Percentiles rank a stretch among this genome's conserved stretches.
Conservation (phyloP, 2,797 vertebrate species). For the Takifugu rubripes region DNA sequence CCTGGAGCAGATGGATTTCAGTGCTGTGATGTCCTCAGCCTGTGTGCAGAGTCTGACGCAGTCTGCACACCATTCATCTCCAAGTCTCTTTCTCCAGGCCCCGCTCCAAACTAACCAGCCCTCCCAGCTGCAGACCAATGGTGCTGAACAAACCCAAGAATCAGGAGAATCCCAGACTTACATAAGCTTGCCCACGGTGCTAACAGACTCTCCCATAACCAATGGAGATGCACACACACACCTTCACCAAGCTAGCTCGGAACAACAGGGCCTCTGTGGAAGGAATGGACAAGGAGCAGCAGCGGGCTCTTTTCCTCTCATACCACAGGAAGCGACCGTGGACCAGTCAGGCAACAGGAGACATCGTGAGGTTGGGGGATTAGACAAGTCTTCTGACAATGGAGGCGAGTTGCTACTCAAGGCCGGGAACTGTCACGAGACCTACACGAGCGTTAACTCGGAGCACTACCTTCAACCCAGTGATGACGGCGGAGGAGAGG, state of each 20-base stretch:
- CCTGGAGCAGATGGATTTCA: slow-evolving; percentile 98
- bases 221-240: slow-evolving; percentile 69
- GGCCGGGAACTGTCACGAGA: slow-evolving; percentile 81
- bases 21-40: slow-evolving; percentile 87
- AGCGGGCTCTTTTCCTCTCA: slow-evolving; percentile 51
- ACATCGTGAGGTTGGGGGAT: slow-evolving; percentile 82
- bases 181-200: slow-evolving; percentile 65
- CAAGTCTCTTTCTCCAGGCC: slow-evolving; percentile 93
- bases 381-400: slow-evolving; percentile 72
- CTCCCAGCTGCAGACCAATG: slow-evolving; percentile 69
- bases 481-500: slow-evolving; percentile 55
- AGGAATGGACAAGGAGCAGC: slow-evolving; percentile 48
- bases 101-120: slow-evolving; percentile 76
- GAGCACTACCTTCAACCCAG: slow-evolving; percentile 87
- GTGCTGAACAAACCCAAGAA: slow-evolving; percentile 63
- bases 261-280: slow-evolving; percentile 71
- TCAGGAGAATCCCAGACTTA: slow-evolving; percentile 64
- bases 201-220: slow-evolving; percentile 64
- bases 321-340: slow-evolving; percentile 39
- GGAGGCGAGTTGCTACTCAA: slow-evolving; percentile 84
- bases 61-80: slow-evolving; percentile 87
- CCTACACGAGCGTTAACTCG: slow-evolving; percentile 75
- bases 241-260: slow-evolving; percentile 63
- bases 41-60: slow-evolving; percentile 85
- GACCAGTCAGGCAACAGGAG: slow-evolving; percentile 68